Evolutionary conservation across 2,888 invertebrate species (phyloP).

Genomic region (Limnephilus marmoratus): DNA sequence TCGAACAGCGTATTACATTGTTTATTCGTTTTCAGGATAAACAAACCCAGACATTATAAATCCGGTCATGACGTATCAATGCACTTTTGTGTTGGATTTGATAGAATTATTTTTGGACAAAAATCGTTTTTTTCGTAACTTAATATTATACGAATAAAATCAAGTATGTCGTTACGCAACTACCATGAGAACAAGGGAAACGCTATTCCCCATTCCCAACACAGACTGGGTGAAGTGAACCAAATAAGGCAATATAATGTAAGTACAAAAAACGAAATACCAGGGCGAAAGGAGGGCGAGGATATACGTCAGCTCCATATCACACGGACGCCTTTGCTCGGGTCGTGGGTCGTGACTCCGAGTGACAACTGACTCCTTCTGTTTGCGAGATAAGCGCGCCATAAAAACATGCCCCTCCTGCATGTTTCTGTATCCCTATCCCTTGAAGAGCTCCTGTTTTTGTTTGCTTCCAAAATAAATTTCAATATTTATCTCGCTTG

Average conservation of each 20-base stretch:
- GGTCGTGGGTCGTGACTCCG: slow-evolving; percentile 66
- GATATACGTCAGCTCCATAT: slow-evolving; percentile 59
- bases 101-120: background rate
- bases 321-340: slow-evolving; percentile 54
- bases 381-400: slow-evolving; percentile 63
- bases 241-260: slow-evolving; percentile 20
- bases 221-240: slow-evolving; percentile 9
- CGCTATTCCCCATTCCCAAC: background rate
- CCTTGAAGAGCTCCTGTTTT: slow-evolving; percentile 55
- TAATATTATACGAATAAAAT: background rate
- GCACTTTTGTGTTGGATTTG: background rate
- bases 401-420: slow-evolving; percentile 59
- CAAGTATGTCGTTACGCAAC: background rate
- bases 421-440: slow-evolving; percentile 55
- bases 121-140: background rate
- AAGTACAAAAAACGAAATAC: slow-evolving; percentile 39
- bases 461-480: slow-evolving; percentile 47
- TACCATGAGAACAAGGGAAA: background rate
- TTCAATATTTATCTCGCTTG: slow-evolving; percentile 45
- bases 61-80: background rate
- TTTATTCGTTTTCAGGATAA: background rate
- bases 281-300: slow-evolving; percentile 41
- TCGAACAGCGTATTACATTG: background rate
- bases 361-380: slow-evolving; percentile 64
- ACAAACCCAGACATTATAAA: background rate